A percentile compares a stretch with the other conserved stretches of the same genome.
Evolutionary conservation across 2,888 invertebrate genomes (phyloP).

Genomic region (Epinotia bilunana): DNA sequence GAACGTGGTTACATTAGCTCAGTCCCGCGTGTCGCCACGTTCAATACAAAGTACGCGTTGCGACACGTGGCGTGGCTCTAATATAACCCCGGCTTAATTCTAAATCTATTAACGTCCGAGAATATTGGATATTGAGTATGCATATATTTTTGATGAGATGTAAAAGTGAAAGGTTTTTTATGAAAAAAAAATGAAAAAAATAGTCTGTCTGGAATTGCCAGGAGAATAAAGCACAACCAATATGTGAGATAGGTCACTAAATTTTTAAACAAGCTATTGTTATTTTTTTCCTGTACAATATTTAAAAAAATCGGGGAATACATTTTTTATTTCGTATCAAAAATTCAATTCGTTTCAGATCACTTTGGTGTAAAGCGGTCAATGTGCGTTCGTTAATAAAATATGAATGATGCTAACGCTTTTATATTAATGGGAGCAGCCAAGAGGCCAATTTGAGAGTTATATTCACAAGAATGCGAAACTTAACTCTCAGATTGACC

Average conservation of each 20-base stretch:
- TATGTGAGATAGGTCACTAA: not conserved
- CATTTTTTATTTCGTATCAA: conserved; percentile 14
- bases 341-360: conserved; percentile 19
- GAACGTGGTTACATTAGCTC: too few relatives aligned
- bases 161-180: not conserved
- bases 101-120: too few relatives aligned
- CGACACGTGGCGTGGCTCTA: too few relatives aligned
- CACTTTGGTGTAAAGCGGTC: conserved; percentile 20
- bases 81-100: too few relatives aligned
- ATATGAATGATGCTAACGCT: conserved; percentile 17
- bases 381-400: conserved; percentile 13
- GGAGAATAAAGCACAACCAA: not conserved
- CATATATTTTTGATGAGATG: too few relatives aligned
- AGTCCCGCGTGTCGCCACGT: too few relatives aligned
- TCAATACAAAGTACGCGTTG: too few relatives aligned
- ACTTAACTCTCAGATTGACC: too few relatives aligned
- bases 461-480: too few relatives aligned
- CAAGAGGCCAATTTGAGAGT: not conserved
- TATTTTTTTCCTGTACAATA: not conserved
- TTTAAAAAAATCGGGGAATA: conserved; percentile 11
- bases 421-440: conserved; percentile 5
- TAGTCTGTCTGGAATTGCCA: not conserved
- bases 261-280: not conserved
- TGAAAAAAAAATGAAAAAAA: too few relatives aligned
- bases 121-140: too few relatives aligned